Evolutionary conservation across 2,797 vertebrate species (phyloP).

Genomic region (Pogonophryne albipinna): DNA sequence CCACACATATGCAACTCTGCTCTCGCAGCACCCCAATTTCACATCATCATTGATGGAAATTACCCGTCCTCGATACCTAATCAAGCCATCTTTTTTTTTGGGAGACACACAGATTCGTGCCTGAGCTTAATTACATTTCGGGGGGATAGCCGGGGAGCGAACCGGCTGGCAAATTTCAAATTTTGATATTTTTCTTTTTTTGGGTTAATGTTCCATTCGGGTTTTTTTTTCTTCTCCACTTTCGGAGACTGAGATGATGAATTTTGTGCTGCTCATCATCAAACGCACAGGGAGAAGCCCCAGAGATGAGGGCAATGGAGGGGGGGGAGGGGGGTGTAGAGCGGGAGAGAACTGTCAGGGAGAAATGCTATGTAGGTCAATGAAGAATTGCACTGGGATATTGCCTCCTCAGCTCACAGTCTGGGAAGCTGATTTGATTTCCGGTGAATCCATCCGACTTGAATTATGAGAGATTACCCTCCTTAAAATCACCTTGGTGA

Average conservation of each 20-base stretch:
- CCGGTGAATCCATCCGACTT: constrained; percentile 80
- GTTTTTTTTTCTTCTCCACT: constrained; percentile 32
- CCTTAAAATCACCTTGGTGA: constrained; percentile 78
- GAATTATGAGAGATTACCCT: constrained; percentile 82
- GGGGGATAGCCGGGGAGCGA: constrained; percentile 62
- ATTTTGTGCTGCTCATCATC: constrained; percentile 75
- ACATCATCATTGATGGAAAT: constrained; percentile 77
- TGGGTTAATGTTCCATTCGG: constrained; percentile 46
- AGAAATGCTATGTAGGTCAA: constrained; percentile 85
- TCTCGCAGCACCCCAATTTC: constrained; percentile 74
- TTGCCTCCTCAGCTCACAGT: constrained; percentile 80
- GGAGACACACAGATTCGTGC: constrained; percentile 63
- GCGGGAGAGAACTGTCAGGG: constrained; percentile 72
- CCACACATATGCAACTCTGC: constrained; percentile 22
- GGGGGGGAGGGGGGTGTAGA: constrained; percentile 31
- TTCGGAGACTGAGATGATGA: constrained; percentile 61
- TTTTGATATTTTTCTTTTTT: constrained; percentile 41
- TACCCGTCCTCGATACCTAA: constrained; percentile 74
- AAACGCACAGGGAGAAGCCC: constrained; percentile 66
- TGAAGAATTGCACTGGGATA: constrained; percentile 83
- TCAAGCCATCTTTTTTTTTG: constrained; percentile 68
- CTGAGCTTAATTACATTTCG: constrained; percentile 75
- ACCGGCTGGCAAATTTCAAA: constrained; percentile 55
- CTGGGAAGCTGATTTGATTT: constrained; percentile 84
- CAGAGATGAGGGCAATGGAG: constrained; percentile 64